Conservation (phyloP, 2,113 vertebrate genomes). For the Noctilio leporinus region DNA sequence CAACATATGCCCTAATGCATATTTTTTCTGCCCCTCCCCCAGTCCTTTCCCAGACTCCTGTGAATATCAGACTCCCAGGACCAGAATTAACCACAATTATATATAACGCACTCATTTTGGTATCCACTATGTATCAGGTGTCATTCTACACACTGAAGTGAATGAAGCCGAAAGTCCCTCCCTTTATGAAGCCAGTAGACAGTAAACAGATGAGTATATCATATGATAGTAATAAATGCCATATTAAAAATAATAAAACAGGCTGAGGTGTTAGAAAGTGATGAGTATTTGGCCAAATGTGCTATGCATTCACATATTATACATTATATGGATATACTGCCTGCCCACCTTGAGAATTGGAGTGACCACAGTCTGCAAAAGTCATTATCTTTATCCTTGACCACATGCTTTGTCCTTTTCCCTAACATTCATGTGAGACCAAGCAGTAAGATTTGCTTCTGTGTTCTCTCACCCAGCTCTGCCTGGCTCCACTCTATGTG, state of each 20-base stretch:
- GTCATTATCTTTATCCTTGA: constrained; percentile 6
- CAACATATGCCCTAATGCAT: background rate
- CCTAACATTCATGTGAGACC: background rate
- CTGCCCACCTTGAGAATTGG: background rate
- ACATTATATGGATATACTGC: background rate
- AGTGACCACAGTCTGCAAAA: background rate
- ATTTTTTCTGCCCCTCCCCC: background rate
- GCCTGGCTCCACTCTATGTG: background rate
- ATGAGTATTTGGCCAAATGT: background rate
- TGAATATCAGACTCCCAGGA: background rate
- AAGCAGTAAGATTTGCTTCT: background rate
- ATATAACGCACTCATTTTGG: background rate
- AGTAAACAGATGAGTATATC: background rate
- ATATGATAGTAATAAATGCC: background rate
- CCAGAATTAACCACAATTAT: background rate
- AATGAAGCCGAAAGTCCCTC: background rate
- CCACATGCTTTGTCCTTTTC: background rate
- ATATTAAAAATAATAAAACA: background rate
- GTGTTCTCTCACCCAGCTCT: background rate
- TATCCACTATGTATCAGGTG: background rate
- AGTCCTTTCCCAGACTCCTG: background rate
- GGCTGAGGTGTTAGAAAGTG: background rate
- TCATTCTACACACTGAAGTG: background rate
- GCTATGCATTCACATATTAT: background rate
- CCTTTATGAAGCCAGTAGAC: background rate